Evolutionary conservation across 2,888 invertebrate genomes (phyloP), one percentile per base, ranked within the genome.

Genomic region (Hemithea aestivaria): DNA sequence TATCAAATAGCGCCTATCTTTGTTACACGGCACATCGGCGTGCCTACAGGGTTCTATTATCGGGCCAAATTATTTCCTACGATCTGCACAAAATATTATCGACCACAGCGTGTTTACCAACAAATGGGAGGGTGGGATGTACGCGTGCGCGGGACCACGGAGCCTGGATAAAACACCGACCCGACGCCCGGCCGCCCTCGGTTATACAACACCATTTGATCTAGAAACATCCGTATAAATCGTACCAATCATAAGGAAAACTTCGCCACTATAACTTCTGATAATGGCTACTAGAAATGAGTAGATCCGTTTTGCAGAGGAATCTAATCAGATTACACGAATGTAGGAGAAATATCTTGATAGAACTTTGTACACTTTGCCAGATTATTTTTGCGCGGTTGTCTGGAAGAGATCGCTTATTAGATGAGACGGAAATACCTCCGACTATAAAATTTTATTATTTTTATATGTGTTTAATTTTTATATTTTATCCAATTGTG

Each of bases 151-250:
- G 47, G 43, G n/a, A 46, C 44, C 45, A 43, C 35, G 48, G 35
- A 46, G 57, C 38, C 58, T 56, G 43, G 58, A 72, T 72, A 68
- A 65, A 72, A 65, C 55, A 64, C 60, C 64, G 66, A 57, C 64
- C 61, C 53, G 58, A 62, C 63, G 61, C 67, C 66, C 55, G 56
- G 54, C 59, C 67, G 56, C 56, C 67, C 63, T 56, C 45, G 63
- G 73, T 84, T 82, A 83, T 78, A 76, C 76, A 82, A 80, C 68
- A 62, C 51, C 48, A 49, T 67, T 69, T 68, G 65, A 66, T 74
- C 69, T 64, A 70, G 71, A 72, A 73, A 71, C 72, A 72, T 69
- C 67, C 54, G 30, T 45, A 62, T 60, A 62, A 63, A 62, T 67
- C 62, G 51, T 46, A 30, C 27, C 27, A 45, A 56, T 56, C 52